Evolutionary conservation across 2,113 vertebrate genomes (phyloP).

Genomic region (Pagrus major): DNA sequence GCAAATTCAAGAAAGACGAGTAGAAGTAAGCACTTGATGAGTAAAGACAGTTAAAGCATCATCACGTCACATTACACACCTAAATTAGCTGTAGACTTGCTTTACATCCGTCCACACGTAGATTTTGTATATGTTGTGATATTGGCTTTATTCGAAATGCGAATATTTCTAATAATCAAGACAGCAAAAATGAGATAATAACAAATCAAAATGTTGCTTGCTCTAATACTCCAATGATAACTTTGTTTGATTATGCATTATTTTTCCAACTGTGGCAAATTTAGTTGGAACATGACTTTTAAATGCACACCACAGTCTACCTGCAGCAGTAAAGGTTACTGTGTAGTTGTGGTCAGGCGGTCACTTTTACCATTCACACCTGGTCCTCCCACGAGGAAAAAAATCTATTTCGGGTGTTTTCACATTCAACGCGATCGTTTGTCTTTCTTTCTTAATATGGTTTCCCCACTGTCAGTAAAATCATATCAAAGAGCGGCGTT

Average conservation of each 20-base stretch:
- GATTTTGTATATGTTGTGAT: neutral
- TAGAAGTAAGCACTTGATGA: constrained; percentile 33
- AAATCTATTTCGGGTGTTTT: neutral
- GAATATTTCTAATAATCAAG: neutral
- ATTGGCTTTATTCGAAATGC: neutral
- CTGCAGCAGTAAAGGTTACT: neutral
- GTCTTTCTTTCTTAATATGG: neutral
- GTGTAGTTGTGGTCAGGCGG: neutral
- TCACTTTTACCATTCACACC: neutral
- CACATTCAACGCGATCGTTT: neutral
- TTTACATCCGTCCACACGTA: neutral
- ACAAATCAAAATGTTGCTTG: neutral
- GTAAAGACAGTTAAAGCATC: neutral
- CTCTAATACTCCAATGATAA: too few species aligned
- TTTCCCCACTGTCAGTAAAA: neutral
- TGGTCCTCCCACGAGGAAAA: neutral
- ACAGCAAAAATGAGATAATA: neutral
- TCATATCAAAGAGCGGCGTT: neutral
- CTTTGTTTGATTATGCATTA: too few species aligned
- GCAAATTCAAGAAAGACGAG: constrained; percentile 91
- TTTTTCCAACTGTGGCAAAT: neutral
- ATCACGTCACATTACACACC: too few species aligned
- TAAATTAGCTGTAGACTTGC: too few species aligned
- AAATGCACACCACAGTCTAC: neutral
- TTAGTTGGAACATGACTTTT: too few species aligned